A percentile compares a stretch with the other conserved stretches of the same genome.
Evolutionary conservation across 2,888 invertebrate genomes (phyloP).

Genomic region (Heliconius ethilla): DNA sequence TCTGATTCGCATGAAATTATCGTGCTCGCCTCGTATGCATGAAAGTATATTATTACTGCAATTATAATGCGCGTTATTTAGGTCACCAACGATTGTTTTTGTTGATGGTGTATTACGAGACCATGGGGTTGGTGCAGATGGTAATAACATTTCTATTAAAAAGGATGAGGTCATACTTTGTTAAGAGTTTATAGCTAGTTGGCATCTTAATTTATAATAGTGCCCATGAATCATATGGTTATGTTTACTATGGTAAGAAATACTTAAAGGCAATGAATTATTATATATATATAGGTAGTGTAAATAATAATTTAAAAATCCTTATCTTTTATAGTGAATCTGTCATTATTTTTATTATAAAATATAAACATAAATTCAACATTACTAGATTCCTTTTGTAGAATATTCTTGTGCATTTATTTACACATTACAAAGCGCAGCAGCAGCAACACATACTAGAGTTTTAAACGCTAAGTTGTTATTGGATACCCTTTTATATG

Average conservation of each 20-base stretch:
- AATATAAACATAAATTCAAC: background rate
- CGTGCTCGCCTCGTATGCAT: constrained; percentile 56
- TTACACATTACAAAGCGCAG: background rate
- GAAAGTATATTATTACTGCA: constrained; percentile 74
- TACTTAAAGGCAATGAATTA: background rate
- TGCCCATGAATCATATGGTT: constrained; percentile 31
- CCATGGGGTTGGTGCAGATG: constrained; percentile 38
- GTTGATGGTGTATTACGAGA: constrained; percentile 50
- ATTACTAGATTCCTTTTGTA: background rate
- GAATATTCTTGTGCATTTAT: constrained; percentile 10
- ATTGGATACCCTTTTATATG: too few species aligned
- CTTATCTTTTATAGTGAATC: background rate
- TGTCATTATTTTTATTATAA: background rate
- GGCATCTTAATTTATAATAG: constrained; percentile 37
- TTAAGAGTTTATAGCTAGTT: constrained; percentile 25
- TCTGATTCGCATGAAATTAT: constrained; percentile 43
- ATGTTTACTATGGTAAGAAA: constrained; percentile 14
- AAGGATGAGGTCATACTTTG: constrained; percentile 46
- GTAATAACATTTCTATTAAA: constrained; percentile 33
- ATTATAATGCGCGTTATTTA: constrained; percentile 68
- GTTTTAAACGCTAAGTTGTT: too few species aligned
- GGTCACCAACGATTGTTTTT: constrained; percentile 69
- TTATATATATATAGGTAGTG: background rate
- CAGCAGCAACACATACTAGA: too few species aligned
- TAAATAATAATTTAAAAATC: background rate